These are phyloP conservation scores for Microhierax caerulescens DNA, from an alignment of 2,797 vertebrate species.

Conservation along the genomic window DNA sequence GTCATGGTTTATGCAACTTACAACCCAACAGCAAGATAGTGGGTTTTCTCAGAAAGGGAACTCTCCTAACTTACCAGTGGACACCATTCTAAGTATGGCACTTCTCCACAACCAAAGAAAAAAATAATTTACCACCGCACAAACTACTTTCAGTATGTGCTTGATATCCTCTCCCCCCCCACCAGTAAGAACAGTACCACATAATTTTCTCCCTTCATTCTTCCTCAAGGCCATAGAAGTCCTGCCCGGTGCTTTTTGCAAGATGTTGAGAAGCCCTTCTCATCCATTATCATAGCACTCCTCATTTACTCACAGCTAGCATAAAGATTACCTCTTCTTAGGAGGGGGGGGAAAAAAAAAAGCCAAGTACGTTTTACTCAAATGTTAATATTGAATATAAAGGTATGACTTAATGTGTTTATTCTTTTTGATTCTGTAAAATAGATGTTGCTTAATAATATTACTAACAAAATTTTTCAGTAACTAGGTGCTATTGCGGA, in stretches of 20 bases:
- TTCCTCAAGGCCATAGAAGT: background rate
- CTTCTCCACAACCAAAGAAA: background rate
- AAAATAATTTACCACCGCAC: background rate
- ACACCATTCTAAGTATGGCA: background rate
- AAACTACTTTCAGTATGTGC: background rate
- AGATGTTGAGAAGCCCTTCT: background rate
- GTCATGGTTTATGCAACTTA: background rate
- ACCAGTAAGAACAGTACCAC: background rate
- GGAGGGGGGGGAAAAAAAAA: background rate
- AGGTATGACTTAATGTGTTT: background rate
- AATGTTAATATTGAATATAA: background rate
- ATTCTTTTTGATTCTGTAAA: background rate
- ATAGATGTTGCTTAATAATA: background rate
- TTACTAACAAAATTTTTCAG: background rate
- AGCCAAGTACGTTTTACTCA: background rate
- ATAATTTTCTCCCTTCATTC: background rate
- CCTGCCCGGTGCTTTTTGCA: background rate
- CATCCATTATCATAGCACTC: background rate
- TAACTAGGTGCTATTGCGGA: background rate
- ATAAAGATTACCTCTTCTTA: background rate
- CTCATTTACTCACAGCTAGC: background rate
- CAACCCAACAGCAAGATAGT: background rate
- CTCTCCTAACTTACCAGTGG: background rate
- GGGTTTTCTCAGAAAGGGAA: background rate
- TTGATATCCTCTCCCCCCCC: background rate